Conservation (phyloP, 2,113 vertebrate genomes). For the Tinamus guttatus region DNA sequence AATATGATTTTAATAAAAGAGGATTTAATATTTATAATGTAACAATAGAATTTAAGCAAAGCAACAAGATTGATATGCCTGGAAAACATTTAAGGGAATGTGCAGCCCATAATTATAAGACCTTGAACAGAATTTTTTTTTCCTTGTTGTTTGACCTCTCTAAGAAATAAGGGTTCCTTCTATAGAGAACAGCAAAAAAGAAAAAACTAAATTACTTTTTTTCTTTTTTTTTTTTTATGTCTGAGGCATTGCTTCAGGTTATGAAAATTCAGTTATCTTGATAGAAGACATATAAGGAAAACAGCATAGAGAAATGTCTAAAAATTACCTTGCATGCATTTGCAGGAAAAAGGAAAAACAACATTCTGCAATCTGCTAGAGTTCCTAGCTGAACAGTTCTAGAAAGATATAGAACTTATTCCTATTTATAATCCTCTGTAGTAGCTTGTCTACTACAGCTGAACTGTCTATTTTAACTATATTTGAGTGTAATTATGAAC, state of each 20-base stretch:
- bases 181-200: neutral
- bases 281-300: neutral
- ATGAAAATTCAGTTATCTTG: constrained; percentile 23
- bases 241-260: neutral
- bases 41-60: neutral
- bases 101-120: neutral
- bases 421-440: neutral
- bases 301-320: neutral
- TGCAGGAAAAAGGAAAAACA: neutral
- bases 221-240: constrained; percentile 20
- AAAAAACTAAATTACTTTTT: neutral
- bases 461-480: neutral
- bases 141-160: neutral
- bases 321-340: neutral
- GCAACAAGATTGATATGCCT: neutral
- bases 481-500: neutral
- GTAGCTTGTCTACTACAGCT: neutral
- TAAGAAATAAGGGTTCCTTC: neutral
- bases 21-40: neutral
- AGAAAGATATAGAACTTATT: neutral
- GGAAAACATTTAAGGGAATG: neutral
- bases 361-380: neutral
- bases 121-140: neutral
- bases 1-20: neutral
- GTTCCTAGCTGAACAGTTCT: neutral